Conservation (phyloP, 2,113 vertebrate species). For the Lamprotornis superbus region DNA sequence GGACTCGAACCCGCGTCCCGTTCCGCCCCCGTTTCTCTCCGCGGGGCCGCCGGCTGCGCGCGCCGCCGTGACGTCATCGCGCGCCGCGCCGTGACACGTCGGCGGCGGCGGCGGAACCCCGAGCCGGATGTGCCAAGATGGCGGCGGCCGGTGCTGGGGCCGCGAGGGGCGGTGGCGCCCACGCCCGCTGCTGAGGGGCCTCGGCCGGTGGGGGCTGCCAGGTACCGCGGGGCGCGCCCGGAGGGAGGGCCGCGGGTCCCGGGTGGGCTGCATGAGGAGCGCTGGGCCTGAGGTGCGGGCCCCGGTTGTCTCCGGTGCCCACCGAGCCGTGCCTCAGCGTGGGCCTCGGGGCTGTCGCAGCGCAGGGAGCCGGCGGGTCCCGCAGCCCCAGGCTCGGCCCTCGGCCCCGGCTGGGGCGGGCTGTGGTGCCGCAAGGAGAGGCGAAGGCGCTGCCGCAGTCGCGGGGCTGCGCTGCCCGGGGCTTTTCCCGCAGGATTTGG, state of each 20-base stretch:
- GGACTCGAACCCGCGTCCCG: not conserved
- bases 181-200: not conserved
- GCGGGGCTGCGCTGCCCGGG: not conserved
- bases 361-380: not conserved
- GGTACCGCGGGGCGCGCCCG: not conserved
- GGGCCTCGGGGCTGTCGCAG: not conserved
- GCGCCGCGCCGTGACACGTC: constrained; percentile 81
- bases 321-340: not conserved
- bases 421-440: not conserved
- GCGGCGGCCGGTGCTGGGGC: not conserved
- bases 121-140: constrained; percentile 88
- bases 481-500: not conserved
- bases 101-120: constrained; percentile 46
- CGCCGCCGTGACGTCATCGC: constrained; percentile 21
- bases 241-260: too few species aligned
- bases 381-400: not conserved
- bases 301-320: not conserved
- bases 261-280: not conserved
- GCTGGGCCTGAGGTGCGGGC: not conserved
- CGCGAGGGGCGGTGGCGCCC: not conserved
- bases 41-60: not conserved
- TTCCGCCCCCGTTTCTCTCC: not conserved
- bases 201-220: not conserved
- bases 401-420: too few species aligned
- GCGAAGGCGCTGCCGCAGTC: not conserved